phyloP scores from a whole-genome alignment of 2,113 vertebrate species.

The Pseudorasbora parva region DNA sequence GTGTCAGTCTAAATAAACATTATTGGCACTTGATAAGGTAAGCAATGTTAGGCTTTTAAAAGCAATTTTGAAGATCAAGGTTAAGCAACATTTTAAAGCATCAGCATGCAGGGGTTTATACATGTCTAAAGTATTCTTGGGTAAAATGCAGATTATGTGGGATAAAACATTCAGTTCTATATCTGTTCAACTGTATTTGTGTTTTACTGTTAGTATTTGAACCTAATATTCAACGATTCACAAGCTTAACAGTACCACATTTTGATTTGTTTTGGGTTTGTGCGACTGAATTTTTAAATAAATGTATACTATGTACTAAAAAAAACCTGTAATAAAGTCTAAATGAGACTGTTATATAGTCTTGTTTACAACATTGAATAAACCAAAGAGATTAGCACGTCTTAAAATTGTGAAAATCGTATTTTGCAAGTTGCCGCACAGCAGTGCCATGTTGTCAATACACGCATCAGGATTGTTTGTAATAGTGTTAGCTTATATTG shows the following conservation, averaged over 20 bases:
- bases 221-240: neutral
- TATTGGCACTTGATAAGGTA: neutral
- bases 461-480: neutral
- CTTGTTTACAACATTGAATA: neutral
- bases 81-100: neutral
- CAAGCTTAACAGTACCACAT: neutral
- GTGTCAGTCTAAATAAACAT: neutral
- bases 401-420: neutral
- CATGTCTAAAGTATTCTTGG: neutral
- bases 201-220: neutral
- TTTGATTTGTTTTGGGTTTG: neutral
- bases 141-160: neutral
- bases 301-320: neutral
- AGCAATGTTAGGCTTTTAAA: constrained; percentile 31
- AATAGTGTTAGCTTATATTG: neutral
- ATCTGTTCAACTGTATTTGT: neutral
- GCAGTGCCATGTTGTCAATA: neutral
- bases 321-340: no score
- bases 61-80: neutral
- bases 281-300: neutral
- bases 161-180: neutral
- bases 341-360: neutral
- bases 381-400: constrained; percentile 15
- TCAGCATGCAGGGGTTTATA: neutral
- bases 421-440: neutral